These are phyloP conservation scores for Phengaris alcon DNA, from an alignment of 2,888 invertebrate species.

Conservation along the genomic window DNA sequence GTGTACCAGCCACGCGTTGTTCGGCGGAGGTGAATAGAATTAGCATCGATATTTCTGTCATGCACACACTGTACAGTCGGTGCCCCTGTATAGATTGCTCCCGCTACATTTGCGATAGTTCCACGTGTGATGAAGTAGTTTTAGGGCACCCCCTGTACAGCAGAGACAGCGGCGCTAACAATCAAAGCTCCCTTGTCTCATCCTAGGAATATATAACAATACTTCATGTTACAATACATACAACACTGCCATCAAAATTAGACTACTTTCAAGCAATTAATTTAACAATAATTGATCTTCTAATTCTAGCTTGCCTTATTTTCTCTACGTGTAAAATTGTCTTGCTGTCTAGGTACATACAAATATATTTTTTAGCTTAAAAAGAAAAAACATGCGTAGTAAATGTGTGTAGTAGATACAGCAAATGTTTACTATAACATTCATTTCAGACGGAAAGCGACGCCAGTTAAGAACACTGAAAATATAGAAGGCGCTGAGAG, in stretches of 20 bases:
- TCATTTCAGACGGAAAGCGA: conserved; percentile 85
- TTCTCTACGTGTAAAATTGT: too few species aligned
- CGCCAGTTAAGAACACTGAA: conserved; percentile 92
- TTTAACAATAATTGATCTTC: too few species aligned
- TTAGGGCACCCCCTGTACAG: neutral
- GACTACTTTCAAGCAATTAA: too few species aligned
- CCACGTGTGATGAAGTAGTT: neutral
- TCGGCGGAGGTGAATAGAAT: neutral
- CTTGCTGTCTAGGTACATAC: too few species aligned
- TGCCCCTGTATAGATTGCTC: neutral
- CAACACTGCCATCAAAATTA: too few species aligned
- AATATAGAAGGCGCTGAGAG: conserved; percentile 92
- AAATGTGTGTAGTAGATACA: neutral
- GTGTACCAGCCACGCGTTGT: neutral
- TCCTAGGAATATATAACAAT: neutral
- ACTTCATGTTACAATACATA: neutral
- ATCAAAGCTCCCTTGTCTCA: neutral
- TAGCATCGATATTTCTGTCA: conserved; percentile 7
- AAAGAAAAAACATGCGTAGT: too few species aligned
- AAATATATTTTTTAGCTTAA: too few species aligned
- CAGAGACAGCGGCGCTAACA: neutral
- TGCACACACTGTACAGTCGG: neutral
- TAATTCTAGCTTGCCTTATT: too few species aligned
- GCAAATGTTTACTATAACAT: neutral
- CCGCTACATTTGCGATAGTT: neutral